These are phyloP conservation scores for Xenopus petersii DNA, from an alignment of 2,797 vertebrate genomes.

Conservation along the genomic window DNA sequence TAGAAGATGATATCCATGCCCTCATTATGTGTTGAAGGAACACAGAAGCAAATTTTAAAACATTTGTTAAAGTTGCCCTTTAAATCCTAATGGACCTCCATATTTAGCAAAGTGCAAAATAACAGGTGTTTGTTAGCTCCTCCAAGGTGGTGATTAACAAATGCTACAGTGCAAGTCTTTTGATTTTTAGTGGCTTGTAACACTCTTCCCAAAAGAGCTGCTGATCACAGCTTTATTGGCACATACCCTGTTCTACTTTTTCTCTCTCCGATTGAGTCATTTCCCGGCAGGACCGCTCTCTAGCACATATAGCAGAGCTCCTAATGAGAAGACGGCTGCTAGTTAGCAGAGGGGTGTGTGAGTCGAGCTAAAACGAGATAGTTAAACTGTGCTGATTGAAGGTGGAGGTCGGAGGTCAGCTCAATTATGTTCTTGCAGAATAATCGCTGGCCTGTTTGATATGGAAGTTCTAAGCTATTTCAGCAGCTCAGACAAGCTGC, in stretches of 20 bases:
- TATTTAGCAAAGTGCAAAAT: neutral
- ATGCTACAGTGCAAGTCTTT: neutral
- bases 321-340: conserved; percentile 82
- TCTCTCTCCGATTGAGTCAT: conserved; percentile 30
- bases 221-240: conserved; percentile 4
- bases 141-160: conserved; percentile 14
- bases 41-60: no score
- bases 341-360: conserved; percentile 88
- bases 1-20: no score
- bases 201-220: neutral
- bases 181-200: conserved; percentile 1
- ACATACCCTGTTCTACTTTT: conserved; percentile 3
- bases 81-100: neutral
- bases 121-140: neutral
- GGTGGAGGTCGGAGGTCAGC: conserved; percentile 89
- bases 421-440: conserved; percentile 93
- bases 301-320: conserved; percentile 51
- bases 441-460: conserved; percentile 88
- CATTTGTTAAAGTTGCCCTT: no score
- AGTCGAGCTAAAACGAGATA: conserved; percentile 75
- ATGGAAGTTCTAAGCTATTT: conserved; percentile 85
- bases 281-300: conserved; percentile 27
- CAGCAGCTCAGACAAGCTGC: conserved; percentile 68
- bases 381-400: conserved; percentile 83
- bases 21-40: no score